phyloP scores from a whole-genome alignment of 2,113 vertebrate genomes.

The Meriones unguiculatus region DNA sequence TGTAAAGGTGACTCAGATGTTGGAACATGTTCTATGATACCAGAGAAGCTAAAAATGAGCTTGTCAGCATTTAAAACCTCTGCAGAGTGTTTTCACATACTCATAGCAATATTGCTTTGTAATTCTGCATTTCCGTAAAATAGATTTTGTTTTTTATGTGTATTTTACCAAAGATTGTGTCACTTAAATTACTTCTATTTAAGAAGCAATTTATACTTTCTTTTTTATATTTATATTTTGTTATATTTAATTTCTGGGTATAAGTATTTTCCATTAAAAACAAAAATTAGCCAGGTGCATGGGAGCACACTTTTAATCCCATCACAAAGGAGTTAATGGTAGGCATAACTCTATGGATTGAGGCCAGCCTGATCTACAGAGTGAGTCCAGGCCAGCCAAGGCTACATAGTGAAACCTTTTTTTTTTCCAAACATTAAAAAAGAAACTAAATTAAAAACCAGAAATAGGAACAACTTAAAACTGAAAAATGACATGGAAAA shows the following conservation, averaged over 20 bases:
- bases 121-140: conserved; percentile 97
- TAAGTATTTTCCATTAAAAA: background rate
- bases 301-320: background rate
- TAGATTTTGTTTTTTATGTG: conserved; percentile 89
- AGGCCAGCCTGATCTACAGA: background rate
- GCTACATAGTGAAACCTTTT: background rate
- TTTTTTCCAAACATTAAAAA: background rate
- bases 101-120: conserved; percentile 99
- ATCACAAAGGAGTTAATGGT: too few species aligned
- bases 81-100: conserved; percentile 85
- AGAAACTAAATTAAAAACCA: background rate
- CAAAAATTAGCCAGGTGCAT: background rate
- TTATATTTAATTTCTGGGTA: background rate
- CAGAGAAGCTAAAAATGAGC: conserved; percentile 13
- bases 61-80: conserved; percentile 2
- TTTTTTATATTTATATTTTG: conserved; percentile 85
- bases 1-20: background rate
- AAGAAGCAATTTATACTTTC: background rate
- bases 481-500: background rate
- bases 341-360: background rate
- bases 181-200: conserved; percentile 89
- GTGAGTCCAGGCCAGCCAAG: background rate
- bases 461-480: background rate
- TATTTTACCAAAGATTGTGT: background rate
- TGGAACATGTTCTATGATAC: background rate